These are phyloP conservation scores for Chymomyza amoena DNA, from an alignment of 2,888 invertebrate genomes.

Conservation along the genomic window DNA sequence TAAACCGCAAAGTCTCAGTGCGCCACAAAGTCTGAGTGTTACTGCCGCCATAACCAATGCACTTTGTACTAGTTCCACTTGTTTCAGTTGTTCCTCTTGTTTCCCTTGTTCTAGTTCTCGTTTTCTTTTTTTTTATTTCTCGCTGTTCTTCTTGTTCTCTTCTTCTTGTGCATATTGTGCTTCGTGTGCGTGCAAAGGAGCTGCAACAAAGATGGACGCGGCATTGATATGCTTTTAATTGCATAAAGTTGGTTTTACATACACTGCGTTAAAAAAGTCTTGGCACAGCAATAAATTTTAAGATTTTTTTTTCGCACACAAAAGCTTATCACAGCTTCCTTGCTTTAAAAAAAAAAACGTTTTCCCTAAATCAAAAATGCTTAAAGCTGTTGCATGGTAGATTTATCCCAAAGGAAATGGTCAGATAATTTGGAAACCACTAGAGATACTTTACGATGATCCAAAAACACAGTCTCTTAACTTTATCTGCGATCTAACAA, in stretches of 20 bases:
- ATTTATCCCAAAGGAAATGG: too few species aligned
- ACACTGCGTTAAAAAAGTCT: background rate
- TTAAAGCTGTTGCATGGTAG: too few species aligned
- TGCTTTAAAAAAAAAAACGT: too few species aligned
- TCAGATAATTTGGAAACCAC: too few species aligned
- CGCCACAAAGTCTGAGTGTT: conserved; percentile 64
- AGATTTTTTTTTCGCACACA: too few species aligned
- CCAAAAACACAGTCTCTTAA: too few species aligned
- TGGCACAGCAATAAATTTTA: background rate
- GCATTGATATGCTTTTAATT: conserved; percentile 25
- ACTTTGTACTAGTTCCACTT: conserved; percentile 10
- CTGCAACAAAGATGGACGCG: background rate
- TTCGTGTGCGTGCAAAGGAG: background rate
- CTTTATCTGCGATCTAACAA: too few species aligned
- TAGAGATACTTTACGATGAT: too few species aligned
- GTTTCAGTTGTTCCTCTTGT: conserved; percentile 7
- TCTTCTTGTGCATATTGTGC: background rate
- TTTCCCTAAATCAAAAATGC: too few species aligned
- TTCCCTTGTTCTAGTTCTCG: background rate
- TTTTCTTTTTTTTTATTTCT: background rate
- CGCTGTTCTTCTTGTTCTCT: background rate
- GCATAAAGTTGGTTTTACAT: conserved; percentile 6
- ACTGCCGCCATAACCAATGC: conserved; percentile 46
- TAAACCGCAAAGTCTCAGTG: conserved; percentile 44
- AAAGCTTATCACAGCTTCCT: too few species aligned